Evolutionary conservation across 2,888 invertebrate species (phyloP).

Genomic region (Amphipoea lucens): DNA sequence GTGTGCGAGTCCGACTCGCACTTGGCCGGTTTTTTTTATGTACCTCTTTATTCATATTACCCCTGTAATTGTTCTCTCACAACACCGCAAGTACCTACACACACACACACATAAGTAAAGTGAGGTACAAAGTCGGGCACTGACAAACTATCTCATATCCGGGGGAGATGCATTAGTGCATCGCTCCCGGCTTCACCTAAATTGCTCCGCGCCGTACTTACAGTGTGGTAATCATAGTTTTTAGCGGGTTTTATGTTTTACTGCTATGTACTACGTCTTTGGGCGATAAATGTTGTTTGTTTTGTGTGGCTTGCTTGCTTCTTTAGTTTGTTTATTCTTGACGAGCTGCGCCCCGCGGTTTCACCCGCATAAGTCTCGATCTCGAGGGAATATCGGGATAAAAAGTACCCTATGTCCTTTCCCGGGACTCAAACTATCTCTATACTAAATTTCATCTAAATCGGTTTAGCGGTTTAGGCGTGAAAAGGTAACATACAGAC

Average conservation of each 20-base stretch:
- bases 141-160: conserved; percentile 80
- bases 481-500: no score
- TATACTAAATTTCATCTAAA: no score
- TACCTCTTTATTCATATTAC: not conserved
- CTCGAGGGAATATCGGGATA: no score
- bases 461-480: no score
- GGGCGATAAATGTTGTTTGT: not conserved
- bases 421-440: no score
- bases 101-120: conserved; percentile 19
- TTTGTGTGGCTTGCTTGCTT: not conserved
- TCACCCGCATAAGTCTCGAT: no score
- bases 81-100: not conserved
- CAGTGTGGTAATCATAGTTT: conserved; percentile 55
- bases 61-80: not conserved
- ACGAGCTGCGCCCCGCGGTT: no score
- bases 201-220: conserved; percentile 66
- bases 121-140: conserved; percentile 65
- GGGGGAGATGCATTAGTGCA: conserved; percentile 75
- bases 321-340: not conserved
- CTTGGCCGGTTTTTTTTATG: no score
- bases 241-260: conserved; percentile 49
- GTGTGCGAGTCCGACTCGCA: no score
- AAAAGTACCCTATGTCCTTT: no score
- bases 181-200: conserved; percentile 73
- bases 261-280: not conserved